Base-by-base conservation (phyloP, 2,113 vertebrate genomes). In the Colius striatus region DNA sequence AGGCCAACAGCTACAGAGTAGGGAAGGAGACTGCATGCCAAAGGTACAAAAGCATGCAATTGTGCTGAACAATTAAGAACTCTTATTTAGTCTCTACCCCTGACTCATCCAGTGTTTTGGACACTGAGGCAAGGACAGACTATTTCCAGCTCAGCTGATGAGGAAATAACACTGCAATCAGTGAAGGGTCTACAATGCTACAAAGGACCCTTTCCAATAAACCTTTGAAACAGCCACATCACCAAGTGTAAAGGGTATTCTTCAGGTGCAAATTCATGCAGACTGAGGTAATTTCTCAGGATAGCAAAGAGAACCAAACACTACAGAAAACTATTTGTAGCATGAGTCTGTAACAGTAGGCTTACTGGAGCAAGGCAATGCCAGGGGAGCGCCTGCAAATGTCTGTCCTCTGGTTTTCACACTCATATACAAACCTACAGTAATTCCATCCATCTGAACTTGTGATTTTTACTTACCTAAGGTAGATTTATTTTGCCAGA, bases 41-140 rank as follows among this genome's bases (percentile, higher is more conserved):
- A 12, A 7, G 27, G 16, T 6, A 47, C 0, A 0, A 34, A 29
- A 65, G 58, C 25, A 11, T 8, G n/a, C 57, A 58, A 16, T 3
- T 30, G 5, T 17, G 75, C 50, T 2, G 0, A n/a, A 25, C 8
- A 81, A 58, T 16, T 32, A 71, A 65, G 45, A 75, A 54, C 41
- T 27, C 51, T 54, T 54, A 30, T 21, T 65, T 23, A 54, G 77
- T 34, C 51, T 38, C 68, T 34, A 68, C 61, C 53, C 16, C 9
- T 6, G 3, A 38, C 32, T n/a, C 66, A 48, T 25, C 10, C 66
- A 67, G 8, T 17, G 41, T 16, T 29, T 65, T 22, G 51, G 17
- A 82, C 62, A 63, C 2, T 9, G 17, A 60, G 48, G 78, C 20
- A 88, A 15, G 30, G 50, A 63, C 30, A 30, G 60, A 22, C 3